These are phyloP conservation scores for Semotilus atromaculatus DNA, from an alignment of 2,797 vertebrate species.

Conservation along the genomic window DNA sequence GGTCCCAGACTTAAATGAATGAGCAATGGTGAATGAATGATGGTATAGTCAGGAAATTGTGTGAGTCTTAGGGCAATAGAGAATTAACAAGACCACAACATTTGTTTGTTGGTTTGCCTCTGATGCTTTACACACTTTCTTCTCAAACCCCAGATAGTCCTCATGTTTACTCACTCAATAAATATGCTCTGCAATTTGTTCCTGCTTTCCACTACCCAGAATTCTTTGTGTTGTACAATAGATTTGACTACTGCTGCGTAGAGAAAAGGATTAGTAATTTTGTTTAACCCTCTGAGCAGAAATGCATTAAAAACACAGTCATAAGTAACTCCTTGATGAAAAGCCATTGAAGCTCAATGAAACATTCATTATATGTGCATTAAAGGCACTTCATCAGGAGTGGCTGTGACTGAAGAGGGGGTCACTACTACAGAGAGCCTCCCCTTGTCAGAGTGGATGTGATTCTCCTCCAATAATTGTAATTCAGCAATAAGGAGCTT, in stretches of 20 bases:
- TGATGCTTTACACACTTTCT: constrained; percentile 19
- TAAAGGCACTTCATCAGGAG: constrained; percentile 68
- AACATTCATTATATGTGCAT: constrained; percentile 72
- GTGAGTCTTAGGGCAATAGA: constrained; percentile 8
- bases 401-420: constrained; percentile 56
- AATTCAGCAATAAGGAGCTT: constrained; percentile 80
- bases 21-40: not conserved
- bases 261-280: constrained; percentile 49
- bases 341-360: constrained; percentile 65
- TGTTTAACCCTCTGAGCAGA: constrained; percentile 52
- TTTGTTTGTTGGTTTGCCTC: constrained; percentile 38
- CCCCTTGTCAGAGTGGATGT: constrained; percentile 47
- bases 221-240: constrained; percentile 54
- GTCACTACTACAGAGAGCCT: constrained; percentile 52
- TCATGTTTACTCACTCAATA: not conserved
- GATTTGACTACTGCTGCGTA: constrained; percentile 41
- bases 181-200: not conserved
- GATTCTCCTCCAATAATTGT: constrained; percentile 72
- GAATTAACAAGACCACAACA: constrained; percentile 35
- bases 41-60: constrained; percentile 10
- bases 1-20: not conserved
- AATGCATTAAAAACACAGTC: constrained; percentile 61
- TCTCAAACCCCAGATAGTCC: not conserved
- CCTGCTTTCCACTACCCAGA: not conserved
- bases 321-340: constrained; percentile 66